A percentile compares a stretch with the other conserved stretches of the same genome.
These are phyloP conservation scores for Epinotia brunnichana DNA, from an alignment of 2,888 invertebrate species.

Conservation along the genomic window DNA sequence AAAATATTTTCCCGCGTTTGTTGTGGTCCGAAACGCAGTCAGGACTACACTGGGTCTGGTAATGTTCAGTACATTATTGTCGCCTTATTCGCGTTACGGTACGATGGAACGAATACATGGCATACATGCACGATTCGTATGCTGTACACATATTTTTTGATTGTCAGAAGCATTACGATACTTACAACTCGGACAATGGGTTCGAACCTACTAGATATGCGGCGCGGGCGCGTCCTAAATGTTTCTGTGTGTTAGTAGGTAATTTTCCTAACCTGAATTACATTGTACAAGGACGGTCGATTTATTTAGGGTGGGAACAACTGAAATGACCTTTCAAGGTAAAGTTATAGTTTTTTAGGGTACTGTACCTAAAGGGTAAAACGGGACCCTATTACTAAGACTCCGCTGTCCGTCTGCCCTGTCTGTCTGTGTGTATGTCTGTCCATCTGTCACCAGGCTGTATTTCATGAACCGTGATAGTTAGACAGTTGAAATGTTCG, in stretches of 20 bases:
- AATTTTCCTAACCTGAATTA: slow-evolving; percentile 78
- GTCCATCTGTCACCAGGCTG: too few species aligned
- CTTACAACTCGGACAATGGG: slow-evolving; percentile 74
- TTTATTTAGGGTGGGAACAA: slow-evolving; percentile 61
- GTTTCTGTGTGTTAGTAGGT: slow-evolving; percentile 64
- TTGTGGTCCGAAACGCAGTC: slow-evolving; percentile 63
- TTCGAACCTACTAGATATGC: slow-evolving; percentile 61
- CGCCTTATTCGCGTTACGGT: slow-evolving; percentile 80
- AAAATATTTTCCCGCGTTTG: slow-evolving; percentile 48
- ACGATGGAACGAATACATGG: slow-evolving; percentile 81
- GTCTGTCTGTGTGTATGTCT: too few species aligned
- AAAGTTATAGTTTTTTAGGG: not conserved
- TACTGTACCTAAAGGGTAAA: too few species aligned
- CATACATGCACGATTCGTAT: slow-evolving; percentile 80
- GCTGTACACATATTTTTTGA: slow-evolving; percentile 64
- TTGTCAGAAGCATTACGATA: slow-evolving; percentile 61
- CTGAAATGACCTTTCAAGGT: slow-evolving; percentile 36
- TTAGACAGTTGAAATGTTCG: too few species aligned
- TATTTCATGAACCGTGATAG: too few species aligned
- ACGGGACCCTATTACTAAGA: too few species aligned
- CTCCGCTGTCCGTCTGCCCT: too few species aligned
- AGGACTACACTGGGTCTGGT: slow-evolving; percentile 67
- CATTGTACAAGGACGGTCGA: slow-evolving; percentile 71
- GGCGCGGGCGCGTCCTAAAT: slow-evolving; percentile 61
- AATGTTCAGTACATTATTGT: slow-evolving; percentile 69